Conservation (phyloP, 2,113 vertebrate genomes). For the Hippocampus mohnikei region DNA sequence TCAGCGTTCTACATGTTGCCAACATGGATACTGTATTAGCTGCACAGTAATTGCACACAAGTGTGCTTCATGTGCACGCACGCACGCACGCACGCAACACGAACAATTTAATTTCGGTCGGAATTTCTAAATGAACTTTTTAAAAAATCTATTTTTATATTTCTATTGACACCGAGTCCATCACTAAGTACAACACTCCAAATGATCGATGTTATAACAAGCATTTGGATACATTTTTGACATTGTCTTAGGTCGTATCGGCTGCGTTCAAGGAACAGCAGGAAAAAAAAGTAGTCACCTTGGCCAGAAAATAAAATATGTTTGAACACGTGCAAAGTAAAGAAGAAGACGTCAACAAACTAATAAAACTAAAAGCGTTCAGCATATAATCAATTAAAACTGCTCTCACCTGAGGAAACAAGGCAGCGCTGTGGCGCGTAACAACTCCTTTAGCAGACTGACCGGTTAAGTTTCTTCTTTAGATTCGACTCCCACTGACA, state of each 20-base stretch:
- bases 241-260: neutral
- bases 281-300: neutral
- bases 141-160: neutral
- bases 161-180: neutral
- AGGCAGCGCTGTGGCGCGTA: neutral
- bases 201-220: neutral
- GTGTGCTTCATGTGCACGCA: neutral
- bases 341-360: neutral
- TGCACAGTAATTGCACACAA: neutral
- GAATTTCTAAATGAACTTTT: neutral
- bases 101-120: no score
- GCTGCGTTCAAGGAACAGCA: neutral
- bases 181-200: neutral
- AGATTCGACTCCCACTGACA: neutral
- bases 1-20: no score
- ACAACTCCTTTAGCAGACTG: neutral
- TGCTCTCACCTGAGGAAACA: conserved; percentile 2
- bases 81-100: neutral
- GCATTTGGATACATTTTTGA: neutral
- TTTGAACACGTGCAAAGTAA: neutral
- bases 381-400: neutral
- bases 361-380: neutral
- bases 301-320: neutral
- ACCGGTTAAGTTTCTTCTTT: conserved; percentile 6
- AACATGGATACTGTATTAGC: no score